A percentile compares a stretch with the other conserved stretches of the same genome.
Evolutionary conservation across 2,113 vertebrate genomes (phyloP).

Genomic region (Neotoma lepida): DNA sequence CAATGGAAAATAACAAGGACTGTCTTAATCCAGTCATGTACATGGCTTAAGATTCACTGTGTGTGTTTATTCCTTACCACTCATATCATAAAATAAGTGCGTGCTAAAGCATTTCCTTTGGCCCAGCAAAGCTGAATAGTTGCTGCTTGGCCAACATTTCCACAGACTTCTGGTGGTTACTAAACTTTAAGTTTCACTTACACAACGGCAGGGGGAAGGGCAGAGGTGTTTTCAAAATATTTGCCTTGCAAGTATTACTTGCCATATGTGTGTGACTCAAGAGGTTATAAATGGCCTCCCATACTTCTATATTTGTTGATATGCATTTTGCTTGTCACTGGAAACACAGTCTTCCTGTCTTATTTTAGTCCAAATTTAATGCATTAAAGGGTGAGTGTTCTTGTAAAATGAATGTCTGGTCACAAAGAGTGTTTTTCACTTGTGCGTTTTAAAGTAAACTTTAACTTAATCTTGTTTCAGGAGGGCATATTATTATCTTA

Average conservation of each 20-base stretch:
- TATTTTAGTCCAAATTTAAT: not conserved
- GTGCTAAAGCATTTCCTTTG: not conserved
- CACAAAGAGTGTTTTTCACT: not conserved
- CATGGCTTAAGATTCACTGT: not conserved
- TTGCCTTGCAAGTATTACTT: slow-evolving; percentile 49
- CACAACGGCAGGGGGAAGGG: not conserved
- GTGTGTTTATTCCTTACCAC: slow-evolving; percentile 14
- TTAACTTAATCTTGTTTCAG: not conserved
- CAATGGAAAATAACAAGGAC: slow-evolving; percentile 8
- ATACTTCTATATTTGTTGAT: not conserved
- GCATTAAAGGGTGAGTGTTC: not conserved
- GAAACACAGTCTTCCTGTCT: slow-evolving; percentile 18
- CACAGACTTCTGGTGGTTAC: slow-evolving; percentile 22
- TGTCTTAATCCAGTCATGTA: not conserved
- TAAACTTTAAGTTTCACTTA: slow-evolving; percentile 38
- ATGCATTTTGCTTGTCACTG: not conserved
- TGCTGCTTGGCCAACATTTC: not conserved
- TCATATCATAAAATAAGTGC: not conserved
- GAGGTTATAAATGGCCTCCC: slow-evolving; percentile 6
- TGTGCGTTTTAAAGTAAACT: not conserved
- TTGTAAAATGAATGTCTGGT: not conserved
- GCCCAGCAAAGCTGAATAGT: not conserved
- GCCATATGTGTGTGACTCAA: slow-evolving; percentile 24
- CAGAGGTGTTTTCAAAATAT: slow-evolving; percentile 48
- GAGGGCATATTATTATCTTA: not conserved